Percentiles rank a stretch among this genome's conserved stretches.
Evolutionary conservation across 2,797 vertebrate species (phyloP).

Genomic region (Mormyrus proboscirostris): DNA sequence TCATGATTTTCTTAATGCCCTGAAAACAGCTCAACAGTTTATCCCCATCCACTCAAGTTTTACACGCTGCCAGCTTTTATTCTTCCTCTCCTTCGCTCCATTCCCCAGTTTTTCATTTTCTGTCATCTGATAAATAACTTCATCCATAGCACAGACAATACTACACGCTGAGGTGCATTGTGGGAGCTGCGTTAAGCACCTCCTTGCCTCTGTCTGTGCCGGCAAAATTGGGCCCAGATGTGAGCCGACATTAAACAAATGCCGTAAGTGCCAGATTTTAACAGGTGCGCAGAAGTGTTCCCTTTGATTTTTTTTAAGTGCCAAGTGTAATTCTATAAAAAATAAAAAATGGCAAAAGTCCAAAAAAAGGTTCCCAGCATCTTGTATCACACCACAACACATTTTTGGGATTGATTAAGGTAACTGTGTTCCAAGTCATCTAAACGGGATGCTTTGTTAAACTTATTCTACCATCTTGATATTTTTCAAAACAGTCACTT

Average conservation of each 20-base stretch:
- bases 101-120: neutral
- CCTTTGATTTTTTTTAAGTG: slow-evolving; percentile 41
- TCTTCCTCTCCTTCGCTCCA: neutral
- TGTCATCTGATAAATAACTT: neutral
- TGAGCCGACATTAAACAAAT: slow-evolving; percentile 23
- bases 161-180: neutral
- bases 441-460: neutral
- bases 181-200: neutral
- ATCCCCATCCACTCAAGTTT: neutral
- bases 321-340: slow-evolving; percentile 24
- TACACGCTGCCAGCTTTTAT: neutral
- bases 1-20: neutral
- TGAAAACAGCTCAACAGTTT: neutral
- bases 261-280: slow-evolving; percentile 35
- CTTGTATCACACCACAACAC: neutral
- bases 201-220: neutral
- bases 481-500: neutral
- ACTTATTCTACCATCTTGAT: neutral
- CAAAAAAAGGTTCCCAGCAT: neutral
- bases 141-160: neutral
- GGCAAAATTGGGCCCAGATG: slow-evolving; percentile 37
- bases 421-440: neutral
- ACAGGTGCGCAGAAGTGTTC: slow-evolving; percentile 47
- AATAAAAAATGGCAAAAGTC: neutral
- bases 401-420: slow-evolving; percentile 6